Evolutionary conservation across 2,888 invertebrate genomes (phyloP), one percentile per base, ranked within the genome.

Genomic region (Apomyelois bistriatella): DNA sequence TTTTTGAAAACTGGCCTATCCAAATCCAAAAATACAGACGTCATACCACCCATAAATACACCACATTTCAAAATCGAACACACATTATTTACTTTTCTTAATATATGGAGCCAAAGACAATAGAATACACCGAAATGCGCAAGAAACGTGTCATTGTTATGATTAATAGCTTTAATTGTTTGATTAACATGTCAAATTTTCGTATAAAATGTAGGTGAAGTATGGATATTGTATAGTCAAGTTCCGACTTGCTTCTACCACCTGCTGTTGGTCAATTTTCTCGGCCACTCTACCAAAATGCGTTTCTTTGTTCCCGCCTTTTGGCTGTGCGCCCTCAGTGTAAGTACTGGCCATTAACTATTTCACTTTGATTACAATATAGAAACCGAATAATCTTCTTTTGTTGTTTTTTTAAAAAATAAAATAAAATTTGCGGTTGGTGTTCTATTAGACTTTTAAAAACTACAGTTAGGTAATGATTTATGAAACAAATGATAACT

Each of bases 81-180:
- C 43, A 43, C 13, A 28, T n/a, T 30, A 6, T 43, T 43, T 30
- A 13, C 30, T 43, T 43, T 28, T 30, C 4, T n/a, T n/a, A 43
- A 43, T 43, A 30, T 43, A 43, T 43, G 13, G 43, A 7, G 41
- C n/a, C 5, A 43, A 13, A 30, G n/a, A 43, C 43, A 43, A 43
- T 13, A 30, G 12, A 30, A 17, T 7, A 13, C 7, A 43, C 28
- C n/a, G 5, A 15, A 38, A 38, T 38, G 43, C 43, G 30, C 13
- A 30, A 13, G 43, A 22, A 3, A 12, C 1, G 10, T 36, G 38
- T 38, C 38, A 8, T 13, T 38, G 1, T 43, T 12, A 13, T 43
- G 28, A 43, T 43, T 30, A 30, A 43, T 43, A 3, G 30, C 9
- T 7, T 7, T 30, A 30, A 8, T 13, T 43, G 43, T 43, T 43